Percentiles rank a stretch among this genome's conserved stretches.
These are phyloP conservation scores for Triplophysa dalaica DNA, from an alignment of 2,113 vertebrate genomes.

Conservation along the genomic window DNA sequence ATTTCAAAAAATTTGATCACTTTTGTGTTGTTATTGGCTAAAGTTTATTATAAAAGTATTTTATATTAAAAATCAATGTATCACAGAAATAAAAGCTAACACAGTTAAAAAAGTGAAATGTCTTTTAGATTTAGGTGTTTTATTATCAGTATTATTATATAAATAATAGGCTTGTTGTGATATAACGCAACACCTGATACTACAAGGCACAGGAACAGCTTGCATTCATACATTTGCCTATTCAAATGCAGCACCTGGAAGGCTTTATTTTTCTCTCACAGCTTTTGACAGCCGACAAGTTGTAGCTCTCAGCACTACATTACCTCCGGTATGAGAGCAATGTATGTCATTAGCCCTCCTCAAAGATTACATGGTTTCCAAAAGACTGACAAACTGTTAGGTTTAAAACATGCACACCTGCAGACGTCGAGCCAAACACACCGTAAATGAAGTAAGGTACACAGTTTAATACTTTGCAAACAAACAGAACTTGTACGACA, in stretches of 20 bases:
- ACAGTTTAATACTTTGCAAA: not conserved
- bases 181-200: not conserved
- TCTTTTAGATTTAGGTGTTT: not conserved
- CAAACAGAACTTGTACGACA: not conserved
- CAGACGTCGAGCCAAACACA: not conserved
- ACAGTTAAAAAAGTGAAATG: not conserved
- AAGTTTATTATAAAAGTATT: not conserved
- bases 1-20: not conserved
- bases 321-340: not conserved
- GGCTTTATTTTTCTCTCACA: constrained; percentile 15
- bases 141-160: not conserved
- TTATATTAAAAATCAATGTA: not conserved
- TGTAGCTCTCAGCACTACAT: constrained; percentile 34
- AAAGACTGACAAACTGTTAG: not conserved
- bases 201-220: constrained; percentile 21
- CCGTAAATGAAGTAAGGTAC: not conserved
- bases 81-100: not conserved
- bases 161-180: not conserved
- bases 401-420: not conserved
- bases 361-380: not conserved
- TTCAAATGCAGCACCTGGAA: constrained; percentile 44
- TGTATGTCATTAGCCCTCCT: not conserved
- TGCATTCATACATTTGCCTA: constrained; percentile 43
- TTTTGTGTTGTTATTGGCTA: not conserved
- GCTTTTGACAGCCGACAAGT: not conserved